Evolutionary conservation across 1,140 invertebrate species (phyloP), one percentile per base, ranked within the genome.

Genomic region (Drepana arcuata): DNA sequence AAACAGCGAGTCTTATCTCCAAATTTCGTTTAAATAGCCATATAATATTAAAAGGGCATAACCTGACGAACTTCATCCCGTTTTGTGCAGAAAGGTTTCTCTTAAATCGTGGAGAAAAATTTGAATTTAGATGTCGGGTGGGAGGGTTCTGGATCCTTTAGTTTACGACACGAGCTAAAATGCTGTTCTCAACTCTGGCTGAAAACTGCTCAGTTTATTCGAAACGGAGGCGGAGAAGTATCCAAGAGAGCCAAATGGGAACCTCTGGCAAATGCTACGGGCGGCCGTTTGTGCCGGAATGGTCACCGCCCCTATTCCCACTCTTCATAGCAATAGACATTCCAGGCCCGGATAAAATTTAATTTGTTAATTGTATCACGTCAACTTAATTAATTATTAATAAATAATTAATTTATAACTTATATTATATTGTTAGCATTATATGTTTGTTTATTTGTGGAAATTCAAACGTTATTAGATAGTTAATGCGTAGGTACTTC

Each of bases 151-250:
- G 49, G 55, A 69, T 65, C 59, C 50, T 64, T 58, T 53, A 44
- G 57, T 80, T 81, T 81, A 81, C 71, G 75, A 81, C 50, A 37
- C 41, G 25, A 40, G 60, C 59, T 74, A 69, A 68, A 72, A 72
- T 59, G 64, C 64, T 64, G 66, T 56, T 67, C 57, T 63, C 53
- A 41, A 61, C 50, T 64, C 44, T 64, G 41, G 57, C 57, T 65
- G 53, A 46, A 66, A 70, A 69, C 64, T 62, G 34, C 45, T 51
- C 51, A 51, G 59, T 74, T 74, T 80, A 80, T 77, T 67, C 48
- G 72, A 63, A 69, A 69, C 53, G 58, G 57, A 60, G 62, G 57
- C 63, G 60, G 55, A 48, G 64, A 58, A 68, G 59, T 65, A 66
- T 73, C 54, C 44, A 42, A 59, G 64, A 50, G 48, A 49, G 63